Conservation (phyloP, 2,797 vertebrate genomes). For the Danio aesculapii region DNA sequence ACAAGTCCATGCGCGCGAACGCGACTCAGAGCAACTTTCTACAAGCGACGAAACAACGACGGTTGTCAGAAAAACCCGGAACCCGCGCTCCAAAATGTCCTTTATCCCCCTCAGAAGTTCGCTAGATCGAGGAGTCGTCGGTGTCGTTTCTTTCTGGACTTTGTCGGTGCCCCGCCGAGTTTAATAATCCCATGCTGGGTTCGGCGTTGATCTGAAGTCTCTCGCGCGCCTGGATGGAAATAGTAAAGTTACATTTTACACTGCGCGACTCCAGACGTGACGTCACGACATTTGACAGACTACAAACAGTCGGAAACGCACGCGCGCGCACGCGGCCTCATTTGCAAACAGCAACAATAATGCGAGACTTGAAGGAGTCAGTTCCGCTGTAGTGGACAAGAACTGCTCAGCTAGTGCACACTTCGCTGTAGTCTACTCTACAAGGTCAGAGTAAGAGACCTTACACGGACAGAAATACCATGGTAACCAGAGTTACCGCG, state of each 20-base stretch:
- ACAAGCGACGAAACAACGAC: slow-evolving; percentile 19
- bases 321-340: slow-evolving; percentile 7
- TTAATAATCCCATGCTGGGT: slow-evolving; percentile 4
- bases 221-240: not conserved
- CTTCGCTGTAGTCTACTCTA: not conserved
- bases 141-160: not conserved
- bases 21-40: slow-evolving; percentile 43
- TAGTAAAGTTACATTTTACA: slow-evolving; percentile 37
- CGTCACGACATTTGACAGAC: slow-evolving; percentile 54
- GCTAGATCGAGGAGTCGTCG: not conserved
- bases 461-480: not conserved
- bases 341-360: not conserved
- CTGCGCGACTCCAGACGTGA: slow-evolving; percentile 50
- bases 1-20: slow-evolving; percentile 23
- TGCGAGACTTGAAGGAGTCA: no score
- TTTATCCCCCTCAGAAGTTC: not conserved
- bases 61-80: slow-evolving; percentile 55
- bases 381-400: not conserved
- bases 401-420: not conserved
- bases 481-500: not conserved
- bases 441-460: not conserved
- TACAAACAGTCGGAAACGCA: slow-evolving; percentile 23
- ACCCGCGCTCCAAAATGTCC: slow-evolving; percentile 36
- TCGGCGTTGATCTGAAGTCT: not conserved
- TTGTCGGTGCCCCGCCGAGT: not conserved